Base-by-base conservation (phyloP, 2,113 vertebrate species). In the Stegastes partitus region DNA sequence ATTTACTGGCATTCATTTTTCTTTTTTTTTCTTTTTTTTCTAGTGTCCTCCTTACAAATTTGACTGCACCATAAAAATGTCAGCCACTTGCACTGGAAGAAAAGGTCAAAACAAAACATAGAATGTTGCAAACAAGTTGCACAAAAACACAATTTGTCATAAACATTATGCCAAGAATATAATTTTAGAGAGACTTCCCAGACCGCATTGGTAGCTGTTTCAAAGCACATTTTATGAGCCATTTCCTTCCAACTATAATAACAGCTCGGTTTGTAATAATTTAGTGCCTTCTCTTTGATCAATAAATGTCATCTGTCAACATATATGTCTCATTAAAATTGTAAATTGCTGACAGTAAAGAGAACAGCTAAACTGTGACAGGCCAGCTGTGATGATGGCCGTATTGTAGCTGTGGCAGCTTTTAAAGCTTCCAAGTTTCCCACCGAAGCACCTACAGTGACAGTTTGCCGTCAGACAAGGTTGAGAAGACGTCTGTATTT, bases 131-230 rank as follows among this genome's bases (percentile, higher is more conserved):
- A 9, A 34, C 31, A 34, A 34, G 31, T 34, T 34, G 31, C 31
- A 34, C 31, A 34, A 34, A 34, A 34, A 7, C 10, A 9, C 8
- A 34, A 34, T 34, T 34, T 34, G 31, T 34, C 31, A 34, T 9
- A 2, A 34, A 9, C 6, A 34, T 10, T 0, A 34, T 34, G 31
- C 31, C 7, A 34, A 34, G 8, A 8, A 45, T 23, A 9, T 25
- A n/a, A 4, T 23, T 15, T 12, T 1, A 6, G 15, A n/a, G 7
- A 64, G 55, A 53, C 44, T 9, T 54, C 47, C 21, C 39, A 56
- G 73, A 65, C 34, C 49, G 34, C 18, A 34, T 12, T 12, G n/a
- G n/a, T n/a, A n/a, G 21, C 2, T 12, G 63, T 74, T 63, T 81
- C 45, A 70, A 26, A 49, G 26, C 34, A 14, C 22, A 2, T 31